These are phyloP conservation scores for Fragariocoptes setiger DNA, from an alignment of 1,140 invertebrate genomes.

Conservation along the genomic window DNA sequence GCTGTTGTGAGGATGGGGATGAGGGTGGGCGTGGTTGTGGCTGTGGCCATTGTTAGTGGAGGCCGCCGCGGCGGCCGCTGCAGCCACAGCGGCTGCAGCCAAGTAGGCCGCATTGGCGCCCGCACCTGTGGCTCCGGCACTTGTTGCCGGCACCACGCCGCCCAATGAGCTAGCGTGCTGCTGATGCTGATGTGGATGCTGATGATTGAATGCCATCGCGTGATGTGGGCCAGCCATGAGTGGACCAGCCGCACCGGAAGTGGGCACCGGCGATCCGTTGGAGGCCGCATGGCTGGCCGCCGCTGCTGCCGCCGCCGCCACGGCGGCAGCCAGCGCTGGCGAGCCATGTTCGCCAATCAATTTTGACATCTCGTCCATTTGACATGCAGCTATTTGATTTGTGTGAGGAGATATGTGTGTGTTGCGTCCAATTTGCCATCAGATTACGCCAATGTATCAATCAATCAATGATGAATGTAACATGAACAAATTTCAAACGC, in stretches of 20 bases:
- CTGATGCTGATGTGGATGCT: not conserved
- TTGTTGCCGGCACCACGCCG: not conserved
- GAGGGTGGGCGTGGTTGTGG: not conserved
- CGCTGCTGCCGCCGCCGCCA: not conserved
- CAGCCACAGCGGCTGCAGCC: not conserved
- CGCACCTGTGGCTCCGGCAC: too few species aligned
- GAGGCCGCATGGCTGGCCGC: not conserved
- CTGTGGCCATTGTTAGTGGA: not conserved
- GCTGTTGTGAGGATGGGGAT: not conserved
- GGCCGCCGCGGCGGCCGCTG: conserved; percentile 1
- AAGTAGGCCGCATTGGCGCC: not conserved
- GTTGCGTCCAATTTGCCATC: too few species aligned
- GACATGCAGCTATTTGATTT: too few species aligned
- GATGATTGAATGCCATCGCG: not conserved
- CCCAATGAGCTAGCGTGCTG: not conserved
- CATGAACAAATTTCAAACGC: not conserved
- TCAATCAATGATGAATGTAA: conserved; percentile 1
- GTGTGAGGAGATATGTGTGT: too few species aligned
- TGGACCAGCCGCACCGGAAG: not conserved
- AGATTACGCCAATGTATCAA: not conserved
- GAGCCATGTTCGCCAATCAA: not conserved
- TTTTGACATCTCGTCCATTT: conserved; percentile 1
- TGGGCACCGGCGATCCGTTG: not conserved
- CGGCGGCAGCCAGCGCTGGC: not conserved
- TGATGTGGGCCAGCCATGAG: not conserved